Evolutionary conservation across 2,888 invertebrate species (phyloP).

Genomic region (Camptogramma bilineatum): DNA sequence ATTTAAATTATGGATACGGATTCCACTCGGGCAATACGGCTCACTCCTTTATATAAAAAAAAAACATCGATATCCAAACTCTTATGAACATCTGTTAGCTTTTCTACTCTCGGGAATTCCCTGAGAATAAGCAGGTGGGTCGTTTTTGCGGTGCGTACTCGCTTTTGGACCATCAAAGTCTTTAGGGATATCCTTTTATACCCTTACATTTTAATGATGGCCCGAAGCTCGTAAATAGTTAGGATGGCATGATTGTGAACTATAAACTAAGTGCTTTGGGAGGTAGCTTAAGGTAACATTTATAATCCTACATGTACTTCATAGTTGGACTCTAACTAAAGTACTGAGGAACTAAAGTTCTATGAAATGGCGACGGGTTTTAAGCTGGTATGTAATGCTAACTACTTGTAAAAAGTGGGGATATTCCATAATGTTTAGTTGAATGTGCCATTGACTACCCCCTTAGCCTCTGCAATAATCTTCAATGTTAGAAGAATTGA

Average conservation of each 20-base stretch:
- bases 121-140: constrained; percentile 38
- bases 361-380: too few relatives aligned
- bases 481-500: too few relatives aligned
- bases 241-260: constrained; percentile 14
- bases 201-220: constrained; percentile 30
- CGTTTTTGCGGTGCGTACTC: constrained; percentile 17
- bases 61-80: background rate
- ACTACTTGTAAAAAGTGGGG: too few relatives aligned
- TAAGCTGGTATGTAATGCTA: too few relatives aligned
- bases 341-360: background rate
- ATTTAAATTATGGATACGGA: too few relatives aligned
- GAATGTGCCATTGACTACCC: too few relatives aligned
- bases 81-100: constrained; percentile 16
- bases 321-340: background rate
- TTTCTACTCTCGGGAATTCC: constrained; percentile 28
- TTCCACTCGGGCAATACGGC: too few relatives aligned
- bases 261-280: constrained; percentile 18
- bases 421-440: too few relatives aligned
- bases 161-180: constrained; percentile 23
- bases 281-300: background rate
- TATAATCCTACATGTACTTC: background rate
- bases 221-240: constrained; percentile 28
- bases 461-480: too few relatives aligned
- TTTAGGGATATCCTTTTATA: constrained; percentile 30
- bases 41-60: too few relatives aligned